Base-by-base conservation (phyloP, 2,113 vertebrate species). In the Oncorhynchus masou region DNA sequence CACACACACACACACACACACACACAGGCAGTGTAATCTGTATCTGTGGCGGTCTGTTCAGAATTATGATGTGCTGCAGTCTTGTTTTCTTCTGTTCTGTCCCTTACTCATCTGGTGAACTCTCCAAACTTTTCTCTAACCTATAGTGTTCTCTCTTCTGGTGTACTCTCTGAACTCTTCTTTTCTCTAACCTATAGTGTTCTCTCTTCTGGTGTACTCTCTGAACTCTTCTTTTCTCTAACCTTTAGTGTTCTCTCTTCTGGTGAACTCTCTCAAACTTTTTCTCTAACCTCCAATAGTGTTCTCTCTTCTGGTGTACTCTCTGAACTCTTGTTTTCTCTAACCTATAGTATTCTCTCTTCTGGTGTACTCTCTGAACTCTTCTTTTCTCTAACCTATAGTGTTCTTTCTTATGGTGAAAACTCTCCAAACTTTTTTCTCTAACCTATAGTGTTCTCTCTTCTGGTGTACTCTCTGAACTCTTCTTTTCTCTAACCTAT, bases 401-500 rank as follows among this genome's bases (percentile, higher is more conserved):
- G 34, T 39, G 7, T 39, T 8, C 6, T 9, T 15, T 27, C 54
- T 19, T n/a, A 3, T n/a, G 7, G 15, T 73, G 6, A 16, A 34
- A 34, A 1, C 31, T 34, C 31, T 34, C 6, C 5, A 3, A 29
- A 29, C 29, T n/a, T n/a, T 34, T 34, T 6, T 34, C 31, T 34
- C 5, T 34, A 13, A n/a, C 71, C 71, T 75, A 51, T 51, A 51
- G 12, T 67, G 76, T 77, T 74, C 70, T 13, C 29, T 25, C 54
- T 16, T 29, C 6, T n/a, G 6, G 13, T 73, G 5, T 22, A 29
- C 31, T 31, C 31, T 31, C 31, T 0, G 1, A 31, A 31, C 29
- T 29, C 29, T 29, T 29, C 31, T 29, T 29, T 3, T 29, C 29
- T 29, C 3, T 29, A 34, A 34, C 31, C 31, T 34, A 34, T 34